A percentile compares a stretch with the other conserved stretches of the same genome.
Conservation (phyloP, 2,113 vertebrate species). For the Synodontis membranacea region DNA sequence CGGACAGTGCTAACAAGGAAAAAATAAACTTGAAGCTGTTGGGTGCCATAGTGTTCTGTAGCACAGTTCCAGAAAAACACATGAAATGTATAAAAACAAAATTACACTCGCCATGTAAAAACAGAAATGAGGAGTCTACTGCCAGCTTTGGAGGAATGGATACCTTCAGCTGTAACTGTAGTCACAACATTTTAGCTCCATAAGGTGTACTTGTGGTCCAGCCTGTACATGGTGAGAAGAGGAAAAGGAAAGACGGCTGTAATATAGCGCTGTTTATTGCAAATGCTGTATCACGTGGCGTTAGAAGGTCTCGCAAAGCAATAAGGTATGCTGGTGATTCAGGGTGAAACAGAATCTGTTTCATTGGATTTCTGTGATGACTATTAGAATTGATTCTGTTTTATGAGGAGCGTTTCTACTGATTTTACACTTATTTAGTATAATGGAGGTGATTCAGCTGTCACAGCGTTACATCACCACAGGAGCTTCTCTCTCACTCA, state of each 20-base stretch:
- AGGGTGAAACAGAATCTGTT: neutral
- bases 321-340: neutral
- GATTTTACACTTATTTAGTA: constrained; percentile 1
- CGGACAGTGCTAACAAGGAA: neutral
- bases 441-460: constrained; percentile 17
- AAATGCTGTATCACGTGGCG: neutral
- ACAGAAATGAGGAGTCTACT: neutral
- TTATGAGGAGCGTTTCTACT: neutral
- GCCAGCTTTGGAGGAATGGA: neutral
- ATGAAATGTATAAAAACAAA: neutral
- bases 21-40: neutral
- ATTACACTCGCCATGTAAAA: neutral
- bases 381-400: neutral
- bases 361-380: neutral
- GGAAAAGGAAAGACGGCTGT: neutral
- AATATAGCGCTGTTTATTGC: neutral
- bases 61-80: neutral
- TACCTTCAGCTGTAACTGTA: neutral
- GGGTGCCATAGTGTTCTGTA: neutral
- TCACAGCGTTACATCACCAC: neutral
- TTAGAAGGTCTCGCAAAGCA: neutral
- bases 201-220: neutral
- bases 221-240: neutral
- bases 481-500: constrained; percentile 5
- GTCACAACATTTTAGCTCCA: neutral